Evolutionary conservation across 2,113 vertebrate species (phyloP).

Genomic region (Hystrix cristata): DNA sequence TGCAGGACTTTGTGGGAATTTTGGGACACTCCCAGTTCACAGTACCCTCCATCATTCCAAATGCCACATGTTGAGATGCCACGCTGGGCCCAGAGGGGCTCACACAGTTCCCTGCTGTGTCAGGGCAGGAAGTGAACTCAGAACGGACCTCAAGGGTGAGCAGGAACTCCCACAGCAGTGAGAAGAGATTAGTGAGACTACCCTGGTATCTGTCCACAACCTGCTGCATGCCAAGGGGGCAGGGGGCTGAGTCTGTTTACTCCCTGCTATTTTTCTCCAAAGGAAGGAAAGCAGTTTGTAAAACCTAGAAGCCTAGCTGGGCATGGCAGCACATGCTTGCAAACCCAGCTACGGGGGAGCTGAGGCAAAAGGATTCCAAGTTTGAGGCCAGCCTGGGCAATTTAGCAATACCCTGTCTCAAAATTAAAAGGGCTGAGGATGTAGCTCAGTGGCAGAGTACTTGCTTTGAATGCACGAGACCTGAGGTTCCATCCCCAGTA

Average conservation of each 20-base stretch:
- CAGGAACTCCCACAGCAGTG: background rate
- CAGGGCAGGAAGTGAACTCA: background rate
- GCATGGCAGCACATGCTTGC: background rate
- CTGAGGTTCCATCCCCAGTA: too few species aligned
- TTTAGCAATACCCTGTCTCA: background rate
- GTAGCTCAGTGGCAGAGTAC: too few species aligned
- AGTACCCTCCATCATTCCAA: background rate
- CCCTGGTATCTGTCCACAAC: background rate
- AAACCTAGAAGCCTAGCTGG: background rate
- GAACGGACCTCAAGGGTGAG: background rate
- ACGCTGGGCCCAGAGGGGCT: background rate
- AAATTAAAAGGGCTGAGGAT: too few species aligned
- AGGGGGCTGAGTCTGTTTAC: background rate
- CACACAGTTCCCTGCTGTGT: background rate
- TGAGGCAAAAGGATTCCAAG: background rate
- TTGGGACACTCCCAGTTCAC: background rate
- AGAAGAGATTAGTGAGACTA: background rate
- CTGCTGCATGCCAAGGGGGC: background rate
- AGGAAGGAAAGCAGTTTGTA: conserved; percentile 23
- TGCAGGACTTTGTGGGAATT: background rate
- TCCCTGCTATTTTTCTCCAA: background rate
- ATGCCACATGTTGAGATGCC: background rate
- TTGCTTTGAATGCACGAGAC: too few species aligned
- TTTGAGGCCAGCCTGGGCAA: background rate
- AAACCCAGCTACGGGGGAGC: background rate